Evolutionary conservation across 2,113 vertebrate genomes (phyloP).

Genomic region (Rhipidura dahli): DNA sequence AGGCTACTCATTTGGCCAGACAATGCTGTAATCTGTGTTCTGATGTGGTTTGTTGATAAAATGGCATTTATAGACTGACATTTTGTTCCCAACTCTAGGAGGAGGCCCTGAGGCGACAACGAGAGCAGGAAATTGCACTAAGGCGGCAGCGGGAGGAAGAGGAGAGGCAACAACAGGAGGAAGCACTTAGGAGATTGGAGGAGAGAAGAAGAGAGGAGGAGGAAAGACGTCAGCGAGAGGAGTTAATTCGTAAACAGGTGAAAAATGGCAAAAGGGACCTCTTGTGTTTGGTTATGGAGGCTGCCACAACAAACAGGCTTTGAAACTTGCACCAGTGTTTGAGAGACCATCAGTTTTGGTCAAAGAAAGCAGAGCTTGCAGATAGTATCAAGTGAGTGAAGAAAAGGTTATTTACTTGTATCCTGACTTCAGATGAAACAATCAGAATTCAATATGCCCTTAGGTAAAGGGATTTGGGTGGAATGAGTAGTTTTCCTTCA

Average conservation of each 20-base stretch:
- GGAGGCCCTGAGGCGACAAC: slow-evolving; percentile 77
- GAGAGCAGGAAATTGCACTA: slow-evolving; percentile 87
- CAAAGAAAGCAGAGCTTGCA: not conserved
- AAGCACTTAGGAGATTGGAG: slow-evolving; percentile 86
- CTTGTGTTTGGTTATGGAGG: not conserved
- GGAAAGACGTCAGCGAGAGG: slow-evolving; percentile 87
- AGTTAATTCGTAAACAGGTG: slow-evolving; percentile 92
- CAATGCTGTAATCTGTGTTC: not conserved
- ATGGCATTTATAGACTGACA: not conserved
- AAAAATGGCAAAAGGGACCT: not conserved
- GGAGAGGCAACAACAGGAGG: slow-evolving; percentile 90
- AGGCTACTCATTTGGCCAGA: not conserved
- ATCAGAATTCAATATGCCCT: accelerated
- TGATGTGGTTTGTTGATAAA: not conserved
- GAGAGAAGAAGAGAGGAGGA: slow-evolving; percentile 92
- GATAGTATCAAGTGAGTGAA: not conserved
- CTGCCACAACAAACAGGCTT: not conserved
- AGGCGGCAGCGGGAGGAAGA: slow-evolving; percentile 91
- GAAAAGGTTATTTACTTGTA: not conserved
- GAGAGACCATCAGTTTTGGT: not conserved
- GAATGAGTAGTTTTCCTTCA: not conserved
- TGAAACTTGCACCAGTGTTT: not conserved
- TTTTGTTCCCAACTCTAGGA: slow-evolving; percentile 65
- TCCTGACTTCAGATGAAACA: not conserved
- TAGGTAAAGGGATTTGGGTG: not conserved